Conservation (phyloP, 2,797 vertebrate genomes). For the Muscicapa comitata region DNA sequence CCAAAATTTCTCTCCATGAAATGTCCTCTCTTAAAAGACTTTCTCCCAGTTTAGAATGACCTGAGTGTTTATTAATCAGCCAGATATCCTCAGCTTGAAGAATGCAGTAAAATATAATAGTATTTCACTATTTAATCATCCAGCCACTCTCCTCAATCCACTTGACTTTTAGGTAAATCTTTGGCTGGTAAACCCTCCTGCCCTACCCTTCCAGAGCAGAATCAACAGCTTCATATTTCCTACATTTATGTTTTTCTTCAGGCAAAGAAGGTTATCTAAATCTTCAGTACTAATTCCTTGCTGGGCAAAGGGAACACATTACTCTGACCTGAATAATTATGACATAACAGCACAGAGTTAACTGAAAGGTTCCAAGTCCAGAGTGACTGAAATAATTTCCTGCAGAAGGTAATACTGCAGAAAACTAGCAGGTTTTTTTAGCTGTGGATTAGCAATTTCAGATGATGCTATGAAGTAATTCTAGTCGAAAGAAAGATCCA, state of each 20-base stretch:
- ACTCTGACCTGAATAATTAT: background rate
- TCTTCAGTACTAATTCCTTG: background rate
- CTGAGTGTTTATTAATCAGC: background rate
- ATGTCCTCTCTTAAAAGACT: background rate
- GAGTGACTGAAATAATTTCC: background rate
- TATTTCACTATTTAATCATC: background rate
- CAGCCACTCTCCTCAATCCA: background rate
- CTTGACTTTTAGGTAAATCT: background rate
- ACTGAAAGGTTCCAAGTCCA: background rate
- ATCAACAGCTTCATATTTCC: background rate
- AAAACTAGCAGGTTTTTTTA: background rate
- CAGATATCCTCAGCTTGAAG: background rate
- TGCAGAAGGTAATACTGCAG: background rate
- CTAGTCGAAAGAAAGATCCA: background rate
- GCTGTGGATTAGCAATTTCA: background rate
- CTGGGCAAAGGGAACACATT: background rate
- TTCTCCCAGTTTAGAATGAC: background rate
- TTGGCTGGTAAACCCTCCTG: background rate
- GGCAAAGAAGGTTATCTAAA: background rate
- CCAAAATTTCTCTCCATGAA: background rate
- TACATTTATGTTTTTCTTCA: background rate
- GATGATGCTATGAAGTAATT: background rate
- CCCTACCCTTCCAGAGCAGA: background rate
- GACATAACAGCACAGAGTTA: background rate
- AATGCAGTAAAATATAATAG: background rate